These are phyloP conservation scores for Melanocharis versteri DNA, from an alignment of 2,113 vertebrate species.

Conservation along the genomic window DNA sequence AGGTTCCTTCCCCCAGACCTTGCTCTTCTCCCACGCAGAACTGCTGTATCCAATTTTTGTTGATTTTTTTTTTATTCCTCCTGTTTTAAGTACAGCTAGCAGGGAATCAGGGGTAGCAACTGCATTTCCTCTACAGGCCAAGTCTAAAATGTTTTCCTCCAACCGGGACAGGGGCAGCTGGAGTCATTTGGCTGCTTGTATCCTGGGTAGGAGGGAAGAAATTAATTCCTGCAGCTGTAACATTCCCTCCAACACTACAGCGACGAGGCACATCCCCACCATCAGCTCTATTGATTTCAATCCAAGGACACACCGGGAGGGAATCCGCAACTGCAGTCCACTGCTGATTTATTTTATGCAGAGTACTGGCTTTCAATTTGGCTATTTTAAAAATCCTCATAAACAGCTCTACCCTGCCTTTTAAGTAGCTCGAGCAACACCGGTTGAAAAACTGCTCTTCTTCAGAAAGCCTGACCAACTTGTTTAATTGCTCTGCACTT, in stretches of 20 bases:
- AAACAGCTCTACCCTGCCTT: neutral
- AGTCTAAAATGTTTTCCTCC: neutral
- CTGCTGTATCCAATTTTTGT: neutral
- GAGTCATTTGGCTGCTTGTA: neutral
- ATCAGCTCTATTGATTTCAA: neutral
- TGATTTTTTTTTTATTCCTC: neutral
- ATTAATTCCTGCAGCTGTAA: neutral
- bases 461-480: neutral
- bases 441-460: neutral
- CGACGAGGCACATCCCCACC: neutral
- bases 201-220: neutral
- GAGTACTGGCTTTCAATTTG: neutral
- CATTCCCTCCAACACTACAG: neutral
- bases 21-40: neutral
- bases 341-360: neutral
- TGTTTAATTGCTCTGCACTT: neutral
- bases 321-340: neutral
- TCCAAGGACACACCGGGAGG: slow-evolving; percentile 8
- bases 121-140: neutral
- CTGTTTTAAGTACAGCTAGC: neutral
- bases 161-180: neutral
- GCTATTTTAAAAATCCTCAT: neutral
- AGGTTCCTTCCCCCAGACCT: neutral
- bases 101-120: neutral
- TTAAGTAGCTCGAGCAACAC: neutral